Base-by-base conservation (phyloP, 1,140 invertebrate species). In the Varroa destructor region DNA sequence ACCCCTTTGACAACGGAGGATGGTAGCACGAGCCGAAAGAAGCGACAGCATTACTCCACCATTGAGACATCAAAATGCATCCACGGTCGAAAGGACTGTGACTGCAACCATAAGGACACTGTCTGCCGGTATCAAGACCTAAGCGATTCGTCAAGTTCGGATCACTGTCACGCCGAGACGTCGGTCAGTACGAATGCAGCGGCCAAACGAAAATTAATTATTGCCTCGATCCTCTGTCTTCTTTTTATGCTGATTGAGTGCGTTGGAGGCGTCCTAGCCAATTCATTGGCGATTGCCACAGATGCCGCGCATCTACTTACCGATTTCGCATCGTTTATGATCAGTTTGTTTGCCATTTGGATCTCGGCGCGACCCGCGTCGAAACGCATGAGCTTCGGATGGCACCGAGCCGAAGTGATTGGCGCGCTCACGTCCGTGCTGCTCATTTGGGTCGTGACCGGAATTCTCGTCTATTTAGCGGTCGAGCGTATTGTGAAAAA, bases 371-470 rank as follows among this genome's bases (percentile, higher is more conserved):
- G 91, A 78, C 91, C 90, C 25, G 86, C 92, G 3, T 93, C 93
- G 0, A 88, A 88, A 77, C 85, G 79, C 70, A 83, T 88, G 80
- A 86, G 83, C 74, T 88, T 87, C 78, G 88, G 90, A 78, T 89
- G 90, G 89, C 90, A 94, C 77, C 83, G 93, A 73, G 93, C 93
- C 4, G 95, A 98, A 81, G 93, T 99, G 1, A 89, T 99, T 74
- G 95, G 95, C 14, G 95, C 95, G 0, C 81, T 98, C 71, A 88
- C 90, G 25, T 97, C 93, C 0, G 93, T 99, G 0, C 83, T 98
- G 0, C 81, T 97, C 76, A 94, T 98, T 77, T 98, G 94, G 95
- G 87, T 98, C 46, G 90, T 99, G 14, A 99, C 96, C 0, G 95
- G 91, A 6, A 85, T 98, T 43, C 82, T 99, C 46, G 88, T 97